Evolutionary conservation across 1,140 invertebrate genomes (phyloP).

Genomic region (Macrostomum lignano): DNA sequence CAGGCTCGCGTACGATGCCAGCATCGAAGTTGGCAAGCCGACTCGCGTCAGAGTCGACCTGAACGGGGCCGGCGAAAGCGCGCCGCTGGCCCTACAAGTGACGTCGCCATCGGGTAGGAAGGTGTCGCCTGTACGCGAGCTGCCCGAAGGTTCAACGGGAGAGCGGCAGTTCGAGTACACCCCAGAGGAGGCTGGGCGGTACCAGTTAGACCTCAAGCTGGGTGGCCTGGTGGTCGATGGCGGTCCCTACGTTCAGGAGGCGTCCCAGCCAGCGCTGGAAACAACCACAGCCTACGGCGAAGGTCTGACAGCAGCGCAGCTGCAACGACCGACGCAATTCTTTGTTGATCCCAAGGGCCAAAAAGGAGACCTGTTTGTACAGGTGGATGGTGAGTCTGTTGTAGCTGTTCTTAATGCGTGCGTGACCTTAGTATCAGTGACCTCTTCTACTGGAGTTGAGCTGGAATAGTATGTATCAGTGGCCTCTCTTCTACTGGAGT

Average conservation of each 20-base stretch:
- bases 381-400: no score
- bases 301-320: conserved; percentile 17
- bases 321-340: conserved; percentile 24
- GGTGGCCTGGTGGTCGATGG: conserved; percentile 32
- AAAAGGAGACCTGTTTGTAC: conserved; percentile 19
- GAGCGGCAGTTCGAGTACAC: conserved; percentile 63
- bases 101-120: conserved; percentile 36
- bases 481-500: no score
- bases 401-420: no score
- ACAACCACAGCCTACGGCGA: conserved; percentile 15
- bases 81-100: no score
- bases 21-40: no score
- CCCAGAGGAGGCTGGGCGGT: conserved; percentile 48
- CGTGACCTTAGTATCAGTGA: no score
- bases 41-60: no score
- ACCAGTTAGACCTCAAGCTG: conserved; percentile 28
- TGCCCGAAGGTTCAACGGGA: conserved; percentile 32
- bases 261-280: conserved; percentile 12
- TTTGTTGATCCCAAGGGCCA: conserved; percentile 25
- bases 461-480: no score
- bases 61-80: no score
- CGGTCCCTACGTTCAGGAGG: conserved; percentile 36
- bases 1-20: no score
- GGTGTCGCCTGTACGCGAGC: conserved; percentile 29
- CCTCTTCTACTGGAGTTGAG: no score